A percentile compares a stretch with the other conserved stretches of the same genome.
Conservation (phyloP, 2,113 vertebrate species). For the Scolopax mira region DNA sequence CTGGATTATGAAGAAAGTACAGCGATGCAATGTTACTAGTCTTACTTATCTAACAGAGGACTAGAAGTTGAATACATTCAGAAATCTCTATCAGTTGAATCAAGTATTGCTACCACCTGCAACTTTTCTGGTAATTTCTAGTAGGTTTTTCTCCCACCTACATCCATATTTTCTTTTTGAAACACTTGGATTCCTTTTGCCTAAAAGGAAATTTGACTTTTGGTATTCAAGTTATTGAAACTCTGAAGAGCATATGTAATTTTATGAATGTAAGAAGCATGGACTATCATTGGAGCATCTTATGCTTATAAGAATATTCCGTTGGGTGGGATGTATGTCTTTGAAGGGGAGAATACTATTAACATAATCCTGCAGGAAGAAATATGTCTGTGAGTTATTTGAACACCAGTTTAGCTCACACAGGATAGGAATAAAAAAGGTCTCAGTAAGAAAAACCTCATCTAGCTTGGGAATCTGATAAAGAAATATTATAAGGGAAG, state of each 20-base stretch:
- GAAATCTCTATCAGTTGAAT: background rate
- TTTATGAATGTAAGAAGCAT: background rate
- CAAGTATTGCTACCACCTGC: background rate
- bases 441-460: background rate
- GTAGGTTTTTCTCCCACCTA: background rate
- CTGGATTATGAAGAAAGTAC: background rate
- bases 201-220: background rate
- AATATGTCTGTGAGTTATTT: background rate
- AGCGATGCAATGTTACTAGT: background rate
- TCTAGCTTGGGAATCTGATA: background rate
- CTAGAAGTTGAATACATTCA: background rate
- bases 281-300: background rate
- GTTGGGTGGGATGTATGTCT: background rate
- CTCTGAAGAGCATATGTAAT: background rate
- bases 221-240: background rate
- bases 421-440: background rate
- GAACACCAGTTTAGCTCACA: background rate
- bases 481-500: background rate
- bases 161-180: background rate
- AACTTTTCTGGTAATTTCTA: background rate
- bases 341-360: background rate
- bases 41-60: background rate
- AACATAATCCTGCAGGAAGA: background rate
- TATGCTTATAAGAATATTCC: background rate
- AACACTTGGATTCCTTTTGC: rapidly evolving